Evolutionary conservation across 2,113 vertebrate genomes (phyloP), one percentile per base, ranked within the genome.

Genomic region (Meles meles): DNA sequence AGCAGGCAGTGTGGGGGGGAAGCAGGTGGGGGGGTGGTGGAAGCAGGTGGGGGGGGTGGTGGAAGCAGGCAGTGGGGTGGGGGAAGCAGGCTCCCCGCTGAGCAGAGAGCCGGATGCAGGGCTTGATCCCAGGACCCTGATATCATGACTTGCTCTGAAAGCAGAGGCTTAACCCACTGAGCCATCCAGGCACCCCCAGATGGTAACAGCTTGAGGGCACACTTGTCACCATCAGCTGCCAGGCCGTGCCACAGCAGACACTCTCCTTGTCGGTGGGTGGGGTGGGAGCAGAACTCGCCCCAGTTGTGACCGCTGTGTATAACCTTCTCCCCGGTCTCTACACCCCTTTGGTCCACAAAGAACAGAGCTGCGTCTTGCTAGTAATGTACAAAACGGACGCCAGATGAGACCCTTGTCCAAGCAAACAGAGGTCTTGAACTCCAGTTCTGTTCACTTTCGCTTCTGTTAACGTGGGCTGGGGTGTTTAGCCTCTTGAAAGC

Each of bases 201-300:
- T 42, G 7, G 23, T 67, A 71, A 89, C 0, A 1, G n/a, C 42
- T 59, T 29, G 42, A 94, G 34, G 44, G 2, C 34, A 27, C 47
- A 15, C 11, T 39, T 89, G 42, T 63, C 39, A 20, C 57, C 17
- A 18, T 69, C 20, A 20, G 2, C 49, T 71, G 34, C 77, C 8
- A 8, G 23, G 1, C 27, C 7, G 13, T n/a, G 7, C 3, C 10
- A 11, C 1, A 18, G 23, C 39, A 71, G 17, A 61, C 61, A 6
- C 1, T 52, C 57, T 52, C 7, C 59, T 37, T 57, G 17, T 27
- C 88, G n/a, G 10, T 17, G 27, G 52, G 49, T 27, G 8, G 14
- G 7, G 29, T 42, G 20, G 65, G 29, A 47, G 18, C 8, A 71
- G 65, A 76, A 71, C 69, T 34, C 17, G 18, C n/a, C 31, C 61